A percentile compares a stretch with the other conserved stretches of the same genome.
These are phyloP conservation scores for Apolygus lucorum DNA, from an alignment of 1,140 invertebrate genomes.

Conservation along the genomic window DNA sequence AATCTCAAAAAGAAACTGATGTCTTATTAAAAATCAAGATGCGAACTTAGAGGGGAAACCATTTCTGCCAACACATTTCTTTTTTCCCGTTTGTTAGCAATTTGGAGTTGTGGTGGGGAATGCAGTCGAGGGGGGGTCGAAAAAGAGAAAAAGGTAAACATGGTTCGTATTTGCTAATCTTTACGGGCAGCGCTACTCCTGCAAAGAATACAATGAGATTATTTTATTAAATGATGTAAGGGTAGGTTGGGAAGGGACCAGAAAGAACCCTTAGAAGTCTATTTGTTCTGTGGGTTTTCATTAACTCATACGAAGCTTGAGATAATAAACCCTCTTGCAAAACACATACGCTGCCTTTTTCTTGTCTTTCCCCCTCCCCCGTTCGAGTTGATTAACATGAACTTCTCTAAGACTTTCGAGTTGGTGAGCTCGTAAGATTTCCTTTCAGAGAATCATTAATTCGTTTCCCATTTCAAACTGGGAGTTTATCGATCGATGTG, in stretches of 20 bases:
- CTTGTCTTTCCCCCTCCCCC: neutral
- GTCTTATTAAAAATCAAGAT: neutral
- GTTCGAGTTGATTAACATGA: neutral
- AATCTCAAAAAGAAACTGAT: neutral
- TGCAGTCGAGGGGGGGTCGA: no score
- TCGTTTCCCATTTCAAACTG: no score
- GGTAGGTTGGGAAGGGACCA: slow-evolving; percentile 5
- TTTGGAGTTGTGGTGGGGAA: no score
- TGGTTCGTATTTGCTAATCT: slow-evolving; percentile 10
- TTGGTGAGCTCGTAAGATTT: neutral
- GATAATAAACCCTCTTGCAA: slow-evolving; percentile 9
- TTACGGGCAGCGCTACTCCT: neutral
- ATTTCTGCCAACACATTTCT: neutral
- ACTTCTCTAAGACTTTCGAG: neutral
- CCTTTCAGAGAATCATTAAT: neutral
- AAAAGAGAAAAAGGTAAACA: slow-evolving; percentile 11
- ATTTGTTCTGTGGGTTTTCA: slow-evolving; percentile 11
- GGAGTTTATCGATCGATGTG: no score
- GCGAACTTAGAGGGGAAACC: neutral
- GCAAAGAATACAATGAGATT: slow-evolving; percentile 16
- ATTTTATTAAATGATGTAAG: slow-evolving; percentile 16
- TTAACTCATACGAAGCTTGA: slow-evolving; percentile 10
- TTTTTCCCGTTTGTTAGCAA: neutral
- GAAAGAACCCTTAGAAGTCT: neutral
- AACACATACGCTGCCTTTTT: slow-evolving; percentile 5